Evolutionary conservation across 2,113 vertebrate genomes (phyloP), one percentile per base, ranked within the genome.

Genomic region (Struthio camelus): DNA sequence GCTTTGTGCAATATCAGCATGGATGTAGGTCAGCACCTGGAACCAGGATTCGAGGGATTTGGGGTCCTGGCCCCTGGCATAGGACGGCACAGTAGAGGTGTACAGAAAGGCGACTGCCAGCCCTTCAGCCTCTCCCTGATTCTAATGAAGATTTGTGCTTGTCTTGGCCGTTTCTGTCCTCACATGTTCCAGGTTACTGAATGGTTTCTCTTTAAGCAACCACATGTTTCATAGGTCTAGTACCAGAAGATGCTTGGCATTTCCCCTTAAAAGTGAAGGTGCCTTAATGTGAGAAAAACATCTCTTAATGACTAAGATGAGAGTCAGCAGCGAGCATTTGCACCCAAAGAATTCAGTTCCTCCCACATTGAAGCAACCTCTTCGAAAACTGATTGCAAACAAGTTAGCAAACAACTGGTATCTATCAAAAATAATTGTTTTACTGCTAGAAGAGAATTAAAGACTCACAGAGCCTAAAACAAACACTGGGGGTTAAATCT

Each of bases 371-470:
- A 94, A 94, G 69, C 72, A 94, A 91, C 14, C 69, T 78, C 83
- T 90, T 77, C 46, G 75, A 93, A 94, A 95, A 94, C 42, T 62
- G 72, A 95, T 94, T 86, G 71, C 69, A 96, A 93, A 87, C 93
- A 95, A 97, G 96, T 90, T 95, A 93, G 78, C 50, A 92, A 95
- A 86, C 89, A 93, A 81, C 86, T 67, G 87, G 38, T 28, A 50
- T 67, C 88, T 95, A 91, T 93, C 59, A 91, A 80, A 97, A 89
- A 87, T 88, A 94, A 91, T 79, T 80, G 77, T 19, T 91, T 85
- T 89, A 44, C 72, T 92, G 51, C 66, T 81, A 50, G 58, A 80
- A 81, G 86, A 85, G 46, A 84, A 87, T 24, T 75, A 62, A 89
- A 90, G 69, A 81, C 28, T 82, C 69, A 59, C 9, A 51, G 64